Conservation (phyloP, 2,888 invertebrate species). For the Andrena chrysosceles region DNA sequence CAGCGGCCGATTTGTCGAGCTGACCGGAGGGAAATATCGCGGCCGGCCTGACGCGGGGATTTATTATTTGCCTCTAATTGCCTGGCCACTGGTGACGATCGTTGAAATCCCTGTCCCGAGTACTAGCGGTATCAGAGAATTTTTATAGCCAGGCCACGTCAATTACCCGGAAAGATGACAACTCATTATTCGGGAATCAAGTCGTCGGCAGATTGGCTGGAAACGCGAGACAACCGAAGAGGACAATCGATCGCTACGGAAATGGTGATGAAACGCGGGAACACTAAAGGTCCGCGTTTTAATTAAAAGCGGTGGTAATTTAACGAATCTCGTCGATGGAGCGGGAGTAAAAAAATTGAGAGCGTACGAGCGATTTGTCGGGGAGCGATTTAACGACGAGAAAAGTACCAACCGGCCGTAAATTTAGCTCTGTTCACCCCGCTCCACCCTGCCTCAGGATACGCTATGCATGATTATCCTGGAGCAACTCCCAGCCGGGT, state of each 20-base stretch:
- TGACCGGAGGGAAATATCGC: slow-evolving; percentile 25
- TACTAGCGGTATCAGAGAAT: no score
- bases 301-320: slow-evolving; percentile 1
- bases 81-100: no score
- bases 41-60: slow-evolving; percentile 17
- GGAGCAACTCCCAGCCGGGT: slow-evolving; percentile 5
- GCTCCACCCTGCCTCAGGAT: no score
- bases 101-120: no score
- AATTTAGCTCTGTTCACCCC: slow-evolving; percentile 22
- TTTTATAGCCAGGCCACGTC: no score
- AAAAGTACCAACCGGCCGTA: slow-evolving; percentile 40
- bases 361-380: slow-evolving; percentile 9
- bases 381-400: slow-evolving; percentile 30
- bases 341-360: not conserved
- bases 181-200: no score
- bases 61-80: slow-evolving; percentile 37
- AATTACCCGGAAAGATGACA: no score
- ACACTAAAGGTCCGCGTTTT: not conserved
- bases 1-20: slow-evolving; percentile 39
- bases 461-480: slow-evolving; percentile 50
- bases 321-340: not conserved
- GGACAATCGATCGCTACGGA: not conserved
- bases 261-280: not conserved
- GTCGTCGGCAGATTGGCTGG: no score
- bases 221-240: no score